These are phyloP conservation scores for Nyctalus aviator DNA, from an alignment of 2,797 vertebrate genomes.

Conservation along the genomic window DNA sequence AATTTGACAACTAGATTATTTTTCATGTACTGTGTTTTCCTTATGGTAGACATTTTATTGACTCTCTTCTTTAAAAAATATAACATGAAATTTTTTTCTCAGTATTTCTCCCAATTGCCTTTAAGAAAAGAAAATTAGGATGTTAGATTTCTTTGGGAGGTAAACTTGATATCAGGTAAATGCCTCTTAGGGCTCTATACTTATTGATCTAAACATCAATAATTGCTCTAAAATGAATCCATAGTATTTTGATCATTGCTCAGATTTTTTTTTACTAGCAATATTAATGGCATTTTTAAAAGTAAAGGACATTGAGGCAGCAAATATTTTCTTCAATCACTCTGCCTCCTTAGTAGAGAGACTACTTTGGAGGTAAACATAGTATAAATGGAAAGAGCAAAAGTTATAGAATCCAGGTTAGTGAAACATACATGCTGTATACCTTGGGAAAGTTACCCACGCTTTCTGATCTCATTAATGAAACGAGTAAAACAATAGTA, in stretches of 20 bases:
- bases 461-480: neutral
- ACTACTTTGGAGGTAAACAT: neutral
- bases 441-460: neutral
- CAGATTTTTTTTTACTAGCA: neutral
- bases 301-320: neutral
- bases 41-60: neutral
- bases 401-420: neutral
- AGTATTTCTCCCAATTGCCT: neutral
- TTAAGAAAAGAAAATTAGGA: slow-evolving; percentile 29
- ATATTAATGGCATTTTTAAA: neutral
- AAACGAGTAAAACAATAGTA: neutral
- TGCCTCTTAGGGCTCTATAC: neutral
- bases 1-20: neutral
- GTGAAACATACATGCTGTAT: neutral
- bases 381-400: neutral
- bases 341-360: neutral
- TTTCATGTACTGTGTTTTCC: neutral
- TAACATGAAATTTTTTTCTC: neutral
- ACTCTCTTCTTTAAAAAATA: neutral
- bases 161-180: slow-evolving; percentile 16
- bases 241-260: neutral
- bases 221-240: slow-evolving; percentile 18
- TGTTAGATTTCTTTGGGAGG: neutral
- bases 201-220: slow-evolving; percentile 32
- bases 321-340: neutral